Evolutionary conservation across 1,140 invertebrate species (phyloP).

Genomic region (Zaprionus ghesquierei): DNA sequence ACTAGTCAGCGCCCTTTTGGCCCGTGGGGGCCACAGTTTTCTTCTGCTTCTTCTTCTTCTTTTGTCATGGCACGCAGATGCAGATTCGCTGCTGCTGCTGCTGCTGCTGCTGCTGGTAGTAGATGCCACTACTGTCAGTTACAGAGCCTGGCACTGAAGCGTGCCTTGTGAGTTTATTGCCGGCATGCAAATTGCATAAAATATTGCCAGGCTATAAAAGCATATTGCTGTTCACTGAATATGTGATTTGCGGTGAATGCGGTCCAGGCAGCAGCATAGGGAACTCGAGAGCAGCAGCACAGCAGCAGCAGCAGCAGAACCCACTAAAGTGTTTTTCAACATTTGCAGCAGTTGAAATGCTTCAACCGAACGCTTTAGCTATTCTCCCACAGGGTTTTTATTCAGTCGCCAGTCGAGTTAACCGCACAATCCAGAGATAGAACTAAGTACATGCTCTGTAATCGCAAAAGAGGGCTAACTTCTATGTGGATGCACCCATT

Average conservation of each 20-base stretch:
- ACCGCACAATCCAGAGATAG: background rate
- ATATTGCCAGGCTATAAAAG: constrained; percentile 71
- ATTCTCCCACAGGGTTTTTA: background rate
- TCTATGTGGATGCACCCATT: background rate
- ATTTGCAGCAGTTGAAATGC: background rate
- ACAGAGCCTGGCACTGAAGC: constrained; percentile 22
- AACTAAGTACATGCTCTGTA: background rate
- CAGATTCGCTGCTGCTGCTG: background rate
- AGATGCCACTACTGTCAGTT: constrained; percentile 30
- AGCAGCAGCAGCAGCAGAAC: background rate
- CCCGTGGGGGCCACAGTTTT: constrained; percentile 22
- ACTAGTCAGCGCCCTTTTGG: constrained; percentile 4
- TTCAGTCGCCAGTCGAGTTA: background rate
- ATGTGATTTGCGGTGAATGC: constrained; percentile 55
- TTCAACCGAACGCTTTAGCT: background rate
- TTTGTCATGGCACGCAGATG: constrained; percentile 14
- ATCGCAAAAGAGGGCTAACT: background rate
- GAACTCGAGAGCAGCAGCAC: background rate
- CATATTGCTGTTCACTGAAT: constrained; percentile 78
- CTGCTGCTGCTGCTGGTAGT: constrained; percentile 4
- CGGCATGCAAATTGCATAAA: constrained; percentile 76
- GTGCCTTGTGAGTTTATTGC: constrained; percentile 42
- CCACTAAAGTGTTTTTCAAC: constrained; percentile 25
- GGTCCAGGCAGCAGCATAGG: background rate
- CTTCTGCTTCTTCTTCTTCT: background rate